phyloP scores from a whole-genome alignment of 2,797 vertebrate species.

The Sebastes reedi region DNA sequence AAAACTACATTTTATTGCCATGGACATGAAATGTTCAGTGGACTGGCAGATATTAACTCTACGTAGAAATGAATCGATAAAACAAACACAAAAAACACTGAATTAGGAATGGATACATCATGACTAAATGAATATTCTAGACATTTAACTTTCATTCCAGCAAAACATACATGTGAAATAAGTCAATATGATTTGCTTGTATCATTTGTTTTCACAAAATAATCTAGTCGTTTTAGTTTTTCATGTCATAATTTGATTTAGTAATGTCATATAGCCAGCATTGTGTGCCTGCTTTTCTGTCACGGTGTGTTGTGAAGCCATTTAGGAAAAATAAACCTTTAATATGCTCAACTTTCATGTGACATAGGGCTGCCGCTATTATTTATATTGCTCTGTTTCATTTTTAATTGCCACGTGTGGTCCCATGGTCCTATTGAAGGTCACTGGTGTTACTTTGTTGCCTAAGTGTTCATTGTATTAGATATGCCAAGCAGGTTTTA shows the following conservation, averaged over 20 bases:
- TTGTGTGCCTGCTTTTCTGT: neutral
- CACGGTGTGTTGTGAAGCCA: neutral
- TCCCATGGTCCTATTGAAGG: too few species aligned
- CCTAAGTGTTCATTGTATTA: neutral
- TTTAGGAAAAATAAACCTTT: neutral
- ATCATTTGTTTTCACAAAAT: neutral
- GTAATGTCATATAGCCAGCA: neutral
- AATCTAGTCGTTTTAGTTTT: neutral
- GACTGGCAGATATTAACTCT: too few species aligned
- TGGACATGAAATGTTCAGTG: too few species aligned
- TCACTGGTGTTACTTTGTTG: neutral
- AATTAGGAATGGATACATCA: neutral
- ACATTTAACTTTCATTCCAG: neutral
- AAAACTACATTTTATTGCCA: too few species aligned
- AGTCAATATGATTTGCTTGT: neutral
- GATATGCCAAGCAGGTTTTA: neutral
- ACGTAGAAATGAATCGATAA: too few species aligned
- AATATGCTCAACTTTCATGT: neutral
- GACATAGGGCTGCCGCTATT: too few species aligned
- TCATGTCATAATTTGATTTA: too few species aligned
- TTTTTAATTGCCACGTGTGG: too few species aligned
- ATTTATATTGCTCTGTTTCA: too few species aligned
- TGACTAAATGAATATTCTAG: neutral
- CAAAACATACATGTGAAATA: neutral
- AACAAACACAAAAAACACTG: too few species aligned